These are phyloP conservation scores for Drosophila incognita DNA, from an alignment of 2,888 invertebrate genomes.

Conservation along the genomic window DNA sequence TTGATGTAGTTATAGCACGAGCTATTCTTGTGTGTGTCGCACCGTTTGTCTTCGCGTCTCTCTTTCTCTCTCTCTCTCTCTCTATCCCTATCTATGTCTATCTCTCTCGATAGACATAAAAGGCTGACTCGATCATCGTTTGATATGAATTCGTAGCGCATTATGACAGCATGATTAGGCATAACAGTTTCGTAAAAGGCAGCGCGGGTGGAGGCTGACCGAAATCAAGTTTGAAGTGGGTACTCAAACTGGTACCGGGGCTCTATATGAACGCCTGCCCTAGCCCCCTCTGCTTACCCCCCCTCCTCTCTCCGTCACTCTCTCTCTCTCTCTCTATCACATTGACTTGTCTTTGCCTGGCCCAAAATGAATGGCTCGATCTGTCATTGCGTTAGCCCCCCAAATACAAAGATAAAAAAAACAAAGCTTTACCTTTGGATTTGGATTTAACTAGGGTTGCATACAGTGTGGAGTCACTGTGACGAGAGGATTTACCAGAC, in stretches of 20 bases:
- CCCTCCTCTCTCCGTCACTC: not conserved
- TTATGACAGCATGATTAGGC: constrained; percentile 85
- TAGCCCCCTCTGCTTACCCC: not conserved
- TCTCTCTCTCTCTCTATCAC: not conserved
- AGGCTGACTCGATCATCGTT: constrained; percentile 81
- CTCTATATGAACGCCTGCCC: not conserved
- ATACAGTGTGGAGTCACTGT: constrained; percentile 7
- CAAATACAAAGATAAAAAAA: constrained; percentile 8
- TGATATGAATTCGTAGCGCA: constrained; percentile 81
- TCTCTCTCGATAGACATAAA: constrained; percentile 53
- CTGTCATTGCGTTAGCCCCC: constrained; percentile 72
- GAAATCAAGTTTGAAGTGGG: constrained; percentile 80
- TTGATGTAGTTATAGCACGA: constrained; percentile 83
- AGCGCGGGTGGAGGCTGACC: constrained; percentile 71
- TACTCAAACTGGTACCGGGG: constrained; percentile 40
- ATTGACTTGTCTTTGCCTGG: constrained; percentile 20
- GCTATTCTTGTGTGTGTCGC: constrained; percentile 80
- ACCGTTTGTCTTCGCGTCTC: constrained; percentile 48
- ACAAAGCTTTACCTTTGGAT: constrained; percentile 32
- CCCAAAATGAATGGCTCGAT: constrained; percentile 61
- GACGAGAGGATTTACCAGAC: not conserved
- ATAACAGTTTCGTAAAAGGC: constrained; percentile 81
- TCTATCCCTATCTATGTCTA: constrained; percentile 9
- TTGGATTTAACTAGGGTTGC: constrained; percentile 41
- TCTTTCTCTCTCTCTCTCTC: constrained; percentile 5